These are phyloP conservation scores for Encarsia formosa DNA, from an alignment of 2,888 invertebrate genomes.

Conservation along the genomic window DNA sequence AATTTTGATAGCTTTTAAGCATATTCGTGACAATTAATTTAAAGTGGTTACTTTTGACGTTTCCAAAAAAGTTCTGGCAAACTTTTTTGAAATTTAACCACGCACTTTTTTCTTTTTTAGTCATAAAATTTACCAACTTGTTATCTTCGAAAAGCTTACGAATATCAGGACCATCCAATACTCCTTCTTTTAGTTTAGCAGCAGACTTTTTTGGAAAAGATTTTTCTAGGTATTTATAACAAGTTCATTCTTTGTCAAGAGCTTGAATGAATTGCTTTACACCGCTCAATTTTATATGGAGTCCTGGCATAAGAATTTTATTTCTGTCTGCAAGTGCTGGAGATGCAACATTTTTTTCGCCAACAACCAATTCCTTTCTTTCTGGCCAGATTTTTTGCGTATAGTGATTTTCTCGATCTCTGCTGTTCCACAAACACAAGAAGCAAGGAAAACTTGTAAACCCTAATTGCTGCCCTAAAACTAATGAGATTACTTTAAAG, in stretches of 20 bases:
- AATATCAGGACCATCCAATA: not conserved
- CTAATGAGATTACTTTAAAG: no score
- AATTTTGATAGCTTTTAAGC: not conserved
- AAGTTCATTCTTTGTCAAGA: not conserved
- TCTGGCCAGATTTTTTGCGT: not conserved
- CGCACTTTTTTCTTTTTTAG: no score
- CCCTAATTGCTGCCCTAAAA: no score
- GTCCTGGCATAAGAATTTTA: not conserved
- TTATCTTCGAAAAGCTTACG: not conserved
- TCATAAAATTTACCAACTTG: no score
- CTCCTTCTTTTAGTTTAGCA: not conserved
- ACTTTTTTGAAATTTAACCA: no score
- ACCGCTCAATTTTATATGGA: not conserved
- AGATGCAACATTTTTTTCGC: no score
- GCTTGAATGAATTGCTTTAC: not conserved
- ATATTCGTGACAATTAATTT: not conserved
- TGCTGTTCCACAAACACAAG: not conserved
- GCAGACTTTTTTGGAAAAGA: not conserved
- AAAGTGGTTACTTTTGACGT: no score
- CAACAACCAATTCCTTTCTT: not conserved
- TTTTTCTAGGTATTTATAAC: not conserved
- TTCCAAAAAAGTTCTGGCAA: no score
- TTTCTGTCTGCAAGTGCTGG: not conserved
- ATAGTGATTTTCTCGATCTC: not conserved
- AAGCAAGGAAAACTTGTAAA: not conserved